Conservation (phyloP, 2,888 invertebrate species). For the Nomada flava region DNA sequence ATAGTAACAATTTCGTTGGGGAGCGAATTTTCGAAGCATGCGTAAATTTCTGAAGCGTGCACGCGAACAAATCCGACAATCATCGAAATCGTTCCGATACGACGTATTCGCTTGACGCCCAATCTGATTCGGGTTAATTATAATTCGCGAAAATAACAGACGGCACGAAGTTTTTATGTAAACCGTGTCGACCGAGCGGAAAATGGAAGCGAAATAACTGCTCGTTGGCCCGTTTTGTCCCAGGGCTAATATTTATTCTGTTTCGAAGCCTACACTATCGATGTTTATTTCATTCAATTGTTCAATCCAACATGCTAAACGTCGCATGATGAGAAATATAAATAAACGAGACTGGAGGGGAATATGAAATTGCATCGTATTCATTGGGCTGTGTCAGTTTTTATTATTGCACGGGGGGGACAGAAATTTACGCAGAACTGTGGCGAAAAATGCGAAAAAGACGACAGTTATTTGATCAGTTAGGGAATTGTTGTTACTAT, state of each 20-base stretch:
- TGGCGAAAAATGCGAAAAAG: too few species aligned
- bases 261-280: neutral
- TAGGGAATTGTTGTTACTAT: too few species aligned
- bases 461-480: too few species aligned
- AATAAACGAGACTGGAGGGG: neutral
- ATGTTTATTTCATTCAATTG: conserved; percentile 11
- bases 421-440: too few species aligned
- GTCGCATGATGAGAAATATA: neutral
- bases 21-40: too few species aligned
- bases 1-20: too few species aligned
- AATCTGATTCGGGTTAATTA: conserved; percentile 1
- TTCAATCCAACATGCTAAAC: neutral
- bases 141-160: conserved; percentile 14
- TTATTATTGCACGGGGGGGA: neutral
- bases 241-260: conserved; percentile 10
- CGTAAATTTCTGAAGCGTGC: too few species aligned
- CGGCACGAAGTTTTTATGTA: conserved; percentile 4
- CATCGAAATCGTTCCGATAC: neutral
- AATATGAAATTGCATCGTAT: neutral
- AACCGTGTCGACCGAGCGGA: neutral
- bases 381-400: neutral
- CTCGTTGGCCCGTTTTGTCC: neutral
- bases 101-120: neutral
- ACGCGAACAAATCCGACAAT: too few species aligned
- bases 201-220: conserved; percentile 13